phyloP scores from a whole-genome alignment of 2,113 vertebrate genomes.

The Phylloscopus trochilus region DNA sequence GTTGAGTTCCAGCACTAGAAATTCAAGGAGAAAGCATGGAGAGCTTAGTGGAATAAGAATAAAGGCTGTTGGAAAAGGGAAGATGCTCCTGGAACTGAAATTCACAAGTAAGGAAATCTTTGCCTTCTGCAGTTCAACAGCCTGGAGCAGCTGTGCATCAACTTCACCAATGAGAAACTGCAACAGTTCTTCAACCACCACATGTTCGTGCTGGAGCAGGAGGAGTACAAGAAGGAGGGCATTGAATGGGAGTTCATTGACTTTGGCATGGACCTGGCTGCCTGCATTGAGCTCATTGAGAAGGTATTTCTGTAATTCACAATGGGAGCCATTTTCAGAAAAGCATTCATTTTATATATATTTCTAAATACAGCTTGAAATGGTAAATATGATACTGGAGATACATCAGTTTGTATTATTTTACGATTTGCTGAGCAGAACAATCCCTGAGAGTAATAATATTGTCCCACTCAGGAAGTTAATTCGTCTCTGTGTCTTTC shows the following conservation, averaged over 20 bases:
- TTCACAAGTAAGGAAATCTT: background rate
- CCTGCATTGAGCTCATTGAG: conserved; percentile 71
- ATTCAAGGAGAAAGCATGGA: background rate
- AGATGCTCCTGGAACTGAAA: background rate
- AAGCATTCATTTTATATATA: background rate
- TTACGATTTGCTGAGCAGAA: background rate
- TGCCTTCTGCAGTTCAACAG: conserved; percentile 63
- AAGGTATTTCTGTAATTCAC: conserved; percentile 42
- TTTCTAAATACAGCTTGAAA: background rate
- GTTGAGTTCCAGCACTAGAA: background rate
- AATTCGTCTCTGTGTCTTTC: background rate
- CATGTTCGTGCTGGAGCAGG: conserved; percentile 63
- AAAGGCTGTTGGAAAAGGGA: background rate
- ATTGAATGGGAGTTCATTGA: conserved; percentile 69
- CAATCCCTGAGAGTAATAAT: background rate
- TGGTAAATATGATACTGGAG: background rate
- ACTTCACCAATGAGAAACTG: too few relatives aligned
- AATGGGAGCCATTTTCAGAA: background rate
- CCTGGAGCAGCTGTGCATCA: conserved; percentile 57
- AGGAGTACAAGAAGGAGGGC: conserved; percentile 58
- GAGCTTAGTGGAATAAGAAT: background rate
- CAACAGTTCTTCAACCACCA: too few relatives aligned
- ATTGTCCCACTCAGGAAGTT: background rate
- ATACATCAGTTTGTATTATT: background rate
- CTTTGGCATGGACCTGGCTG: conserved; percentile 68